Evolutionary conservation across 2,888 invertebrate genomes (phyloP).

Genomic region (Halictus ligatus): DNA sequence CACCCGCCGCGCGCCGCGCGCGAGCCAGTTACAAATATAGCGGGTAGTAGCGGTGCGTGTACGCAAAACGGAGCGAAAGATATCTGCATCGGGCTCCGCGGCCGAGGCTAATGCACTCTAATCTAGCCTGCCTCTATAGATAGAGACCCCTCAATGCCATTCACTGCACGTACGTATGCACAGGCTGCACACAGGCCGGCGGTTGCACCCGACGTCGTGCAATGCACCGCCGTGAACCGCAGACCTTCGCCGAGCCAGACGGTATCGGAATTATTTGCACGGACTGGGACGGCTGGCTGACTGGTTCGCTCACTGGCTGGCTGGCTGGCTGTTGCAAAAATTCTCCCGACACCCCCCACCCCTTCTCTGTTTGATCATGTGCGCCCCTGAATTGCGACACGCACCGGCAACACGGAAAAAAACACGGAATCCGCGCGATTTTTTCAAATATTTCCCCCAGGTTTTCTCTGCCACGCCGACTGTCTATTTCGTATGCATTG

Average conservation of each 20-base stretch:
- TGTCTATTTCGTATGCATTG: background rate
- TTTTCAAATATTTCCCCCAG: background rate
- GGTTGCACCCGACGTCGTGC: constrained; percentile 54
- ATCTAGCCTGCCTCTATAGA: constrained; percentile 76
- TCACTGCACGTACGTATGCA: constrained; percentile 71
- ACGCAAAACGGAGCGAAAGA: constrained; percentile 60
- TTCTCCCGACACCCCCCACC: background rate
- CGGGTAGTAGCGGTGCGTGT: constrained; percentile 59
- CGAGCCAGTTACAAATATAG: constrained; percentile 68
- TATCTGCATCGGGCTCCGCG: constrained; percentile 64
- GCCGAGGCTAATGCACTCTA: constrained; percentile 76
- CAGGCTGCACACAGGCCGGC: constrained; percentile 40
- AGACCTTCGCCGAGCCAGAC: constrained; percentile 64
- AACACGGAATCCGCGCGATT: background rate
- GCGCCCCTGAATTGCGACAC: constrained; percentile 20
- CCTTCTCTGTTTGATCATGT: background rate
- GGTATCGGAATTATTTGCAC: constrained; percentile 66
- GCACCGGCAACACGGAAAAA: constrained; percentile 4
- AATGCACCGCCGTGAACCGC: constrained; percentile 71
- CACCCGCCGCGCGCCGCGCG: constrained; percentile 38
- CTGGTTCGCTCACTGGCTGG: background rate
- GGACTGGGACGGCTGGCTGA: constrained; percentile 26
- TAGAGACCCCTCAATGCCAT: constrained; percentile 75
- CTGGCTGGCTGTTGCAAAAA: constrained; percentile 31
- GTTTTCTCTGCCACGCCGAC: background rate